These are phyloP conservation scores for Cathartes aura DNA, from an alignment of 2,113 vertebrate genomes.

Conservation along the genomic window DNA sequence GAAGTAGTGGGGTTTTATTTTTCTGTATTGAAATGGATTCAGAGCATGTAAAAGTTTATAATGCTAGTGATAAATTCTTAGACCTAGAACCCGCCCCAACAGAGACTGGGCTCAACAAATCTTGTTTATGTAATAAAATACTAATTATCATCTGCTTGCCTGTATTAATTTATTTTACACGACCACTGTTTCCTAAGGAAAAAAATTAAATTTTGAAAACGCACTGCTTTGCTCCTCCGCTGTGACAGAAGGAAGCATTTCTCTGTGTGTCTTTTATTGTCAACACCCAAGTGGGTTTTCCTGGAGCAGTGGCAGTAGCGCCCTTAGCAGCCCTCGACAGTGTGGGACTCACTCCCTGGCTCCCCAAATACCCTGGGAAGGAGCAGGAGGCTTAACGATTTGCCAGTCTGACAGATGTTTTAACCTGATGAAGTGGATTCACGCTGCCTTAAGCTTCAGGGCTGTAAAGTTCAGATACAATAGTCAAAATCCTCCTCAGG, in stretches of 20 bases:
- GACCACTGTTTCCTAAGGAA: neutral
- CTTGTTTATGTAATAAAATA: neutral
- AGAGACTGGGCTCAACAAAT: neutral
- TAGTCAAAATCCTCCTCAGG: neutral
- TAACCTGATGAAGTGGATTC: constrained; percentile 42
- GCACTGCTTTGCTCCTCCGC: neutral
- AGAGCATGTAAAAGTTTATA: constrained; percentile 55
- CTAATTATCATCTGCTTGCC: neutral
- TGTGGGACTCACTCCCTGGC: neutral
- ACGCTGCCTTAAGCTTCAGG: constrained; percentile 5
- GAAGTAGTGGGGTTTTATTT: constrained; percentile 17
- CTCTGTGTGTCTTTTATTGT: neutral
- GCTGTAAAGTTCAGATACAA: constrained; percentile 36
- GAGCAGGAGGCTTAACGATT: constrained; percentile 32
- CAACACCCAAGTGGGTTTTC: neutral
- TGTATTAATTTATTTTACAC: neutral
- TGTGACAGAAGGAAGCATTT: constrained; percentile 13
- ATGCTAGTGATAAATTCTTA: neutral
- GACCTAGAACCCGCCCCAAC: neutral
- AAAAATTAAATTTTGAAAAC: neutral
- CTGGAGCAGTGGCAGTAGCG: neutral
- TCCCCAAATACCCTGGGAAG: neutral
- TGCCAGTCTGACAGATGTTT: constrained; percentile 54
- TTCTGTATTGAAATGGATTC: neutral
- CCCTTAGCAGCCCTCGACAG: neutral